Evolutionary conservation across 2,888 invertebrate genomes (phyloP), one percentile per base, ranked within the genome.

Genomic region (Cataglyphis livida): DNA sequence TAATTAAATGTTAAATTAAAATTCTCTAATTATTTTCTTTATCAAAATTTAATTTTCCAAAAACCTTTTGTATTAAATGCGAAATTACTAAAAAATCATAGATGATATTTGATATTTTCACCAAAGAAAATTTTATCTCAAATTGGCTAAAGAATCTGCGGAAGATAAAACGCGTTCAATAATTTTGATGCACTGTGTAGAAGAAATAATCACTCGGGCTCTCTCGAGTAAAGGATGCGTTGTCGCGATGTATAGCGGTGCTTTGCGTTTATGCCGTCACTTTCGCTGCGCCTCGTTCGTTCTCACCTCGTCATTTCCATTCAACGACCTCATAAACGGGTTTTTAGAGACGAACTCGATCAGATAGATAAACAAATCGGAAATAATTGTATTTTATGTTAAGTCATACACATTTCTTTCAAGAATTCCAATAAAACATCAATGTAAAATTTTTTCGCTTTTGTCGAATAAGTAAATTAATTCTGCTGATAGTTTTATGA

Each of bases 221-320:
- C 32, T 51, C 25, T 38, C 75, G 79, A 71, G 81, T 62, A 74
- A 81, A 76, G 74, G 85, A 85, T 89, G 82, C 76, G 51, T 74
- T 76, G 51, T 74, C 71, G 57, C 70, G 62, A 79, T 82, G 65
- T 66, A 65, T 70, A 65, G 51, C 79, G 70, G 70, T 74, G 75
- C 61, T 75, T 65, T 15, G 48, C 78, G 38, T 51, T 83, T 32
- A 48, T 44, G 54, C 78, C 62, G 70, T 86, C 85, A 89, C 89
- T 89, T 89, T 89, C 89, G 88, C 85, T 83, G 68, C 70, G 73
- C 18, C 35, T 57, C 66, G 61, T 28, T 68, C 78, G 21, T 44
- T 79, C 59, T 59, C 41, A 38, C 68, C 1, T 79, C 66, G 70
- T 66, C 62, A 84, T 84, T 79, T 61, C 32, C 84, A 62, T 81